Evolutionary conservation across 2,888 invertebrate species (phyloP), one percentile per base, ranked within the genome.

Genomic region (Drosophila leonis): DNA sequence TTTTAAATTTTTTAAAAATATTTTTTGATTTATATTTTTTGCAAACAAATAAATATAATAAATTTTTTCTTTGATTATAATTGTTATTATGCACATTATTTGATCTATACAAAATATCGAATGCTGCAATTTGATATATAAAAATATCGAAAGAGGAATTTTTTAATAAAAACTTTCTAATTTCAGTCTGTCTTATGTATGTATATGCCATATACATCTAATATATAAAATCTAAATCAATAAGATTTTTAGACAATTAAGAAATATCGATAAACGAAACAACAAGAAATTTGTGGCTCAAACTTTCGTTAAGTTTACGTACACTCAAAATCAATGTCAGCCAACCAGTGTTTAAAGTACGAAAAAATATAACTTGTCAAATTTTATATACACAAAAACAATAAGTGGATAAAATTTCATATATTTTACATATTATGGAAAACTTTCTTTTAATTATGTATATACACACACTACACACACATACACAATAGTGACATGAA

Each of bases 361-460:
- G n/a, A n/a, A n/a, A n/a, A n/a, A n/a, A n/a, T n/a, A n/a, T n/a
- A n/a, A n/a, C n/a, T n/a, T n/a, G n/a, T n/a, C n/a, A n/a, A n/a
- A n/a, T n/a, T n/a, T n/a, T n/a, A n/a, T n/a, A n/a, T n/a, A n/a
- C 24, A 24, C 24, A 24, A 24, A 33, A 31, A n/a, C 33, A 10
- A 57, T 33, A 24, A 24, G 8, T 9, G n/a, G 12, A n/a, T 35
- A 49, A 18, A 18, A 37, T 12, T 49, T 18, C 10, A 15, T 13
- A 20, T 8, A 37, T 18, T 39, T 20, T 24, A 41, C 8, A 24
- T 24, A 42, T 24, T 24, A 8, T 44, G 13, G 10, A 42, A 48
- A 56, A 64, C 57, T 42, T 72, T 71, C 35, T 46, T 63, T 39
- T 37, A 37, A 37, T 63, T 52, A 15, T 41, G n/a, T 55, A 24